These are phyloP conservation scores for Drosophila paramelanica DNA, from an alignment of 2,888 invertebrate genomes.

Conservation along the genomic window DNA sequence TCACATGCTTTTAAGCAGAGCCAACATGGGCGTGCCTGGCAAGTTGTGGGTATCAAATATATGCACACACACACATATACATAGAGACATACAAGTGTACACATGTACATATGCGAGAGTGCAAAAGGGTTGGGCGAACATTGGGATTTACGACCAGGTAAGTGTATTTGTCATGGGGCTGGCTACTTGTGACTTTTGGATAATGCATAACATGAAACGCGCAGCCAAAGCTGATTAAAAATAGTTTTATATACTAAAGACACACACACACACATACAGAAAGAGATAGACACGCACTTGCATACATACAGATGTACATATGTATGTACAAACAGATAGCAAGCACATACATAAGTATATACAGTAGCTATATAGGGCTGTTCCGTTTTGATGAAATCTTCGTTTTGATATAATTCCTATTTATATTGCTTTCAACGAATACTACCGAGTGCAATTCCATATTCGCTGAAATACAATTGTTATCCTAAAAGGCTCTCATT, in stretches of 20 bases:
- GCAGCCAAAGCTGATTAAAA: slow-evolving; percentile 54
- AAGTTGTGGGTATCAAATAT: slow-evolving; percentile 10
- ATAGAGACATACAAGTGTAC: neutral
- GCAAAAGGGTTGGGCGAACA: neutral
- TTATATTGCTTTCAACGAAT: no score
- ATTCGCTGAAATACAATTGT: no score
- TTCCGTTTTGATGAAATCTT: no score
- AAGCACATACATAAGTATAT: slow-evolving; percentile 1
- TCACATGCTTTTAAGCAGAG: slow-evolving; percentile 36
- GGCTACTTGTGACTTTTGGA: slow-evolving; percentile 53
- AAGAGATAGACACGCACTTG: slow-evolving; percentile 2
- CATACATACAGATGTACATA: slow-evolving; percentile 1
- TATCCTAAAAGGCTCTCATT: no score
- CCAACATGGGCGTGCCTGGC: slow-evolving; percentile 29
- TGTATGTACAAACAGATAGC: slow-evolving; percentile 13
- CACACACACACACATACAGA: slow-evolving; percentile 12
- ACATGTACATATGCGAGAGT: neutral
- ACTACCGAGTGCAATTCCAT: no score
- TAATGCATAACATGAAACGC: slow-evolving; percentile 52
- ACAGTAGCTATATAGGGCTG: no score
- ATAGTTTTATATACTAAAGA: slow-evolving; percentile 35
- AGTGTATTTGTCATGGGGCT: slow-evolving; percentile 29
- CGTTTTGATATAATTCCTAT: no score
- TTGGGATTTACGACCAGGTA: slow-evolving; percentile 23
- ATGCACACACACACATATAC: slow-evolving; percentile 8